phyloP scores from a whole-genome alignment of 1,140 invertebrate species.

The Platorchestia sp. region DNA sequence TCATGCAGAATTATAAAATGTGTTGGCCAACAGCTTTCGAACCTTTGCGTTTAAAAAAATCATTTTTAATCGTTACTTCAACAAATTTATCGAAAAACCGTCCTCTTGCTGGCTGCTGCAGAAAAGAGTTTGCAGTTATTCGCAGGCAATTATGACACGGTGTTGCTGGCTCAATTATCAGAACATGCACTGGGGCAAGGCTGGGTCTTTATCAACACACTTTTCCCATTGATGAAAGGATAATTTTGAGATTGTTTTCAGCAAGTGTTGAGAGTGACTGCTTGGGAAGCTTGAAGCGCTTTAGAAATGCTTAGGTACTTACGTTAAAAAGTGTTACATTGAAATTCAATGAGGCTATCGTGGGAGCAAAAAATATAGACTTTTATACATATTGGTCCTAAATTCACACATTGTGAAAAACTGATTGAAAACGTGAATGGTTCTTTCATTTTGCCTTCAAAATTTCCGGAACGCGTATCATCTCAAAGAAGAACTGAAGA shows the following conservation, averaged over 20 bases:
- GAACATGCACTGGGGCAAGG: background rate
- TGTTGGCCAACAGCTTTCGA: background rate
- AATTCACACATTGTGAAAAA: slow-evolving; percentile 11
- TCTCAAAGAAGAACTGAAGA: background rate
- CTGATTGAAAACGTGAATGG: background rate
- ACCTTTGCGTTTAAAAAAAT: background rate
- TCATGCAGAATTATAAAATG: background rate
- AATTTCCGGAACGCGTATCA: background rate
- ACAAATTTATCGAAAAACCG: background rate
- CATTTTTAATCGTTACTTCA: background rate
- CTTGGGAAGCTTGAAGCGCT: background rate
- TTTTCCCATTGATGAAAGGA: background rate
- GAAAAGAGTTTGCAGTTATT: background rate
- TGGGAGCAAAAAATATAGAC: background rate
- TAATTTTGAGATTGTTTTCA: background rate
- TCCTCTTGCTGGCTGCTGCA: no score
- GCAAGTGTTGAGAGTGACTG: background rate
- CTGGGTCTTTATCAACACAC: background rate
- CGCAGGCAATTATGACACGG: background rate
- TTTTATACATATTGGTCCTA: slow-evolving; percentile 45
- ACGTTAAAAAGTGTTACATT: background rate
- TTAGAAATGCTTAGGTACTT: background rate
- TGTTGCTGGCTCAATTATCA: background rate
- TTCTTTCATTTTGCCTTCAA: background rate
- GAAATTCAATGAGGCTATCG: background rate